Evolutionary conservation across 1,140 invertebrate species (phyloP).

Genomic region (Temnothorax longispinosus): DNA sequence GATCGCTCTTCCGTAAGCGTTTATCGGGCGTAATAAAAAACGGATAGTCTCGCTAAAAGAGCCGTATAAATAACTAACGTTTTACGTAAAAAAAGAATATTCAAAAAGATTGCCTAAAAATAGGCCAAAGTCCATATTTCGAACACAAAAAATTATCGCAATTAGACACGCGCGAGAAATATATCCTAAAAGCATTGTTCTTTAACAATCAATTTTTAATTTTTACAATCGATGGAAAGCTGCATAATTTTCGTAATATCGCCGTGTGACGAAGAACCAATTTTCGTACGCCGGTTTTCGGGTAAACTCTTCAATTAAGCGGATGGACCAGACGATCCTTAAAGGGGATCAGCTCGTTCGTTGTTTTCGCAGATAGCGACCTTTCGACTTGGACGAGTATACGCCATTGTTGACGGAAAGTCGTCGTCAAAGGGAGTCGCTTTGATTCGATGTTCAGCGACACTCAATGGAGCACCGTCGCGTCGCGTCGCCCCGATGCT

Average conservation of each 20-base stretch:
- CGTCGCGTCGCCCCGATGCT: neutral
- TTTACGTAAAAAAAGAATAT: too few relatives aligned
- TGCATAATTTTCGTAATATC: neutral
- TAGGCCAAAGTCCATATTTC: neutral
- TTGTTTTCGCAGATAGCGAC: neutral
- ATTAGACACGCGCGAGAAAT: neutral
- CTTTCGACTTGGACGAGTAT: conserved; percentile 1
- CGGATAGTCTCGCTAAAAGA: neutral
- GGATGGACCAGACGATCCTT: conserved; percentile 4
- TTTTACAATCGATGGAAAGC: neutral
- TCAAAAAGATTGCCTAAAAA: neutral
- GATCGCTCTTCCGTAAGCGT: neutral
- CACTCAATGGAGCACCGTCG: conserved; percentile 20
- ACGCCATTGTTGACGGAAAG: conserved; percentile 20
- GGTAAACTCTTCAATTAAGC: conserved; percentile 5
- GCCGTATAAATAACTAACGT: neutral
- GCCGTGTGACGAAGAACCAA: neutral
- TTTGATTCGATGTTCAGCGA: conserved; percentile 19
- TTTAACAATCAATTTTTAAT: neutral
- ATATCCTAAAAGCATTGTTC: neutral
- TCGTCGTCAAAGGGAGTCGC: conserved; percentile 14
- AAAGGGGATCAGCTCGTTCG: conserved; percentile 31
- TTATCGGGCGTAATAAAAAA: neutral
- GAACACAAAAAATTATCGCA: neutral
- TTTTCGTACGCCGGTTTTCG: neutral